Percentiles rank a stretch among this genome's conserved stretches.
phyloP scores from a whole-genome alignment of 2,888 invertebrate genomes.

The Tenthredo notha region DNA sequence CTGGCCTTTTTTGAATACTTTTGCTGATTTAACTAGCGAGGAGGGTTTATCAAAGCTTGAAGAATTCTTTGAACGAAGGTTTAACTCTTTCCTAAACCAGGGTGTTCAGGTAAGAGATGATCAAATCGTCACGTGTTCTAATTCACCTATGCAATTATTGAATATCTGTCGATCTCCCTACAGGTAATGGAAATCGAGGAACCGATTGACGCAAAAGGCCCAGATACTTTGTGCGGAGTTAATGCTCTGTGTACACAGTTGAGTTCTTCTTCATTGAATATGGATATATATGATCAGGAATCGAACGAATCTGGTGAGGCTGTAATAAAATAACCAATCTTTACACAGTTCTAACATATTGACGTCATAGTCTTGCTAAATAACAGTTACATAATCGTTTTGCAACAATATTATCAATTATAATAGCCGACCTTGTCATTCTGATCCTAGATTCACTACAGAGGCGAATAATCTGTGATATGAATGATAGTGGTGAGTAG shows the following conservation, averaged over 20 bases:
- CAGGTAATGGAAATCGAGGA: constrained; percentile 47
- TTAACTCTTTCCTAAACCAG: constrained; percentile 78
- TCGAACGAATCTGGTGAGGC: constrained; percentile 16
- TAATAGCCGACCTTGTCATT: neutral
- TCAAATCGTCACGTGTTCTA: neutral
- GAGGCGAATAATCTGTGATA: constrained; percentile 39
- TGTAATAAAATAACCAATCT: neutral
- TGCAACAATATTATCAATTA: neutral
- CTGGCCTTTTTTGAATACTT: constrained; percentile 94
- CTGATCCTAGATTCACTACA: constrained; percentile 27
- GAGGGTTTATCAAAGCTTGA: constrained; percentile 90
- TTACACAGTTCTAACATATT: neutral
- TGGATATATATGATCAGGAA: neutral
- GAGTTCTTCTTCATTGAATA: constrained; percentile 61
- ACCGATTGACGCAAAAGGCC: constrained; percentile 19
- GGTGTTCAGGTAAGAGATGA: neutral
- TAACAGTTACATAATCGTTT: neutral
- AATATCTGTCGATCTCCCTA: constrained; percentile 20
- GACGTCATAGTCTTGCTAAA: neutral
- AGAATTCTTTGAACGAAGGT: constrained; percentile 83
- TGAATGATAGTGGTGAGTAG: constrained; percentile 27
- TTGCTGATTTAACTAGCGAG: constrained; percentile 87
- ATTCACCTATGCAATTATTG: neutral
- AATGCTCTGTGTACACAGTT: constrained; percentile 60
- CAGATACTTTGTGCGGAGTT: constrained; percentile 60